Evolutionary conservation across 2,888 invertebrate genomes (phyloP), one percentile per base, ranked within the genome.

Genomic region (Spodoptera littoralis): DNA sequence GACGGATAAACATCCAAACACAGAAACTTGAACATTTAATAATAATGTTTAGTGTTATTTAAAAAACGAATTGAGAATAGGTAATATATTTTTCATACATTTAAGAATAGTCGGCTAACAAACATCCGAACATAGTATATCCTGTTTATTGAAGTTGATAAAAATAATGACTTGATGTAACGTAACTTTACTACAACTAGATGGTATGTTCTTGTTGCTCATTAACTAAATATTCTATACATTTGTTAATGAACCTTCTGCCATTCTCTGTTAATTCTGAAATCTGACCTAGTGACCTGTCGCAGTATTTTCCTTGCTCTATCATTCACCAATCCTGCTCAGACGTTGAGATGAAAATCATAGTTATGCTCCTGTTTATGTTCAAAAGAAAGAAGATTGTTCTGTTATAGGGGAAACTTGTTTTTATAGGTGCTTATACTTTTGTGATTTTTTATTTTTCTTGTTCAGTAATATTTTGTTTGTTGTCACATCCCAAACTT

Each of bases 271-370:
- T 4, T 1, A 4, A 18, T 0, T 42, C n/a, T 30, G 1, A 1
- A 13, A 27, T 46, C 24, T 77, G 67, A 75, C 71, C 78, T 65
- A 78, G 58, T 78, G 65, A 75, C 76, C 78, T 60, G 11, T 48
- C 13, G 18, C 41, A 27, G 41, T 56, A 56, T 74, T 69, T 68
- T 58, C 52, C 54, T 65, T 57, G 52, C 48, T 57, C 50, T 44
- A 57, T 60, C 49, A 51, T 72, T 57, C 43, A 36, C 8, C 41
- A 46, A 44, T 57, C 43, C 51, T 64, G 59, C 64, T 48, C 70
- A 60, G 55, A 45, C 36, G 49, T 4, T n/a, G 4, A 18, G 9
- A 56, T 44, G 12, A 18, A 60, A 70, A 60, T 60, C 45, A 72
- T 60, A 41, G 70, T 60, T 58, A 73, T 72, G n/a, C n/a, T n/a